Conservation (phyloP, 1,140 invertebrate genomes). For the Euwallacea similis region DNA sequence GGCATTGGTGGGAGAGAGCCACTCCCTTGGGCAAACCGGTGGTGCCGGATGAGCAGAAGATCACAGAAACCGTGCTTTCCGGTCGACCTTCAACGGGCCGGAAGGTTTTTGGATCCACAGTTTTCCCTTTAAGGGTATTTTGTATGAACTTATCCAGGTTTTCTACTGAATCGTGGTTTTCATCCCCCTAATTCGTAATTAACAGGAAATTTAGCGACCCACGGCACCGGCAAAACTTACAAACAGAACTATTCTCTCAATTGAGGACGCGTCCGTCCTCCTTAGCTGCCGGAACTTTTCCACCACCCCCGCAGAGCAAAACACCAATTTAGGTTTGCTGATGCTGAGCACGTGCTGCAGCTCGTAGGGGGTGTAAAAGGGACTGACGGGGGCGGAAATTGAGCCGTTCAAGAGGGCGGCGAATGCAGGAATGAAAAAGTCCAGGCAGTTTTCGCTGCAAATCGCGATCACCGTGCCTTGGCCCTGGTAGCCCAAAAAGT, state of each 20-base stretch:
- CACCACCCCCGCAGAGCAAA: constrained; percentile 49
- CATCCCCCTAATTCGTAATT: neutral
- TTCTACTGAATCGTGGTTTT: constrained; percentile 10
- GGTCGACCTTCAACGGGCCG: constrained; percentile 31
- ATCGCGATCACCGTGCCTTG: constrained; percentile 54
- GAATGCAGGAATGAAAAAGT: constrained; percentile 57
- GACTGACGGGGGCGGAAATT: constrained; percentile 60
- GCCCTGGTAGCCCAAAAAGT: constrained; percentile 29
- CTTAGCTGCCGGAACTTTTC: constrained; percentile 40
- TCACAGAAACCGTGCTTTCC: constrained; percentile 46
- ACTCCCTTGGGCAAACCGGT: constrained; percentile 80
- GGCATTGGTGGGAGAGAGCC: constrained; percentile 68
- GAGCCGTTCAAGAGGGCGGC: constrained; percentile 58
- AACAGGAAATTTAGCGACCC: neutral
- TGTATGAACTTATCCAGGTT: constrained; percentile 36
- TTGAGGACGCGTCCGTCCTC: constrained; percentile 31
- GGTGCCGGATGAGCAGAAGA: constrained; percentile 66
- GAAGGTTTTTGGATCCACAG: constrained; percentile 23
- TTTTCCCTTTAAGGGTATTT: constrained; percentile 8
- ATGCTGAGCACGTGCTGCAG: constrained; percentile 56
- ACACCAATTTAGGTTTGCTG: constrained; percentile 57
- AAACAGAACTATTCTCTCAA: constrained; percentile 42
- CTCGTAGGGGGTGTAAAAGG: constrained; percentile 60
- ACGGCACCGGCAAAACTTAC: constrained; percentile 8
- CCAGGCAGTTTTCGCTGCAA: constrained; percentile 61